Evolutionary conservation across 2,113 vertebrate species (phyloP).

Genomic region (Microcebus lehilahytsara): DNA sequence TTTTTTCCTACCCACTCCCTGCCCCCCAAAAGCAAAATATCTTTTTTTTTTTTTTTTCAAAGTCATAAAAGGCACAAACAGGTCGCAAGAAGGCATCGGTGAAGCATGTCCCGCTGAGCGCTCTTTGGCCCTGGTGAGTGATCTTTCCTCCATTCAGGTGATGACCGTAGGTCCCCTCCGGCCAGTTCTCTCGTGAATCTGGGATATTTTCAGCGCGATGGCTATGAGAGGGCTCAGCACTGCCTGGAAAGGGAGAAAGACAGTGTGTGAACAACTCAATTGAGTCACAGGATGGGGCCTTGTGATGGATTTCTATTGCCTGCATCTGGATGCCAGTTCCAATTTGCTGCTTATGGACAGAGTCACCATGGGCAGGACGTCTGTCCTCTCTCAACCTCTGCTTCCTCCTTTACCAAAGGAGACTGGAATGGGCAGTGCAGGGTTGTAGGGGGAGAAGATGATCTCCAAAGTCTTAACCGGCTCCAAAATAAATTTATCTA

Average conservation of each 20-base stretch:
- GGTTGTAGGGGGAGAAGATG: neutral
- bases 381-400: neutral
- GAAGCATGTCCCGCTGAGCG: constrained; percentile 70
- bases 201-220: constrained; percentile 97
- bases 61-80: constrained; percentile 86
- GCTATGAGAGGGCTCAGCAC: constrained; percentile 98
- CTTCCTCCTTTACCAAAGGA: neutral
- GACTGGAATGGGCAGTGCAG: neutral
- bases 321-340: neutral
- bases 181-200: constrained; percentile 96
- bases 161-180: constrained; percentile 95
- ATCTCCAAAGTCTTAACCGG: neutral
- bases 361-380: accelerated
- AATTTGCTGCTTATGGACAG: neutral
- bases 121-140: constrained; percentile 81
- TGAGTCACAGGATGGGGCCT: neutral
- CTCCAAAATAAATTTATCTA: neutral
- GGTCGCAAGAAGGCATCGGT: constrained; percentile 73
- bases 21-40: constrained; percentile 63
- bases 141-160: constrained; percentile 87
- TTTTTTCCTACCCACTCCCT: constrained; percentile 31
- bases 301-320: neutral
- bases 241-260: constrained; percentile 84
- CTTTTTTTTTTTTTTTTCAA: constrained; percentile 27
- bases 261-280: neutral